Base-by-base conservation (phyloP, 1,140 invertebrate species). In the Drosophila rhopaloa region DNA sequence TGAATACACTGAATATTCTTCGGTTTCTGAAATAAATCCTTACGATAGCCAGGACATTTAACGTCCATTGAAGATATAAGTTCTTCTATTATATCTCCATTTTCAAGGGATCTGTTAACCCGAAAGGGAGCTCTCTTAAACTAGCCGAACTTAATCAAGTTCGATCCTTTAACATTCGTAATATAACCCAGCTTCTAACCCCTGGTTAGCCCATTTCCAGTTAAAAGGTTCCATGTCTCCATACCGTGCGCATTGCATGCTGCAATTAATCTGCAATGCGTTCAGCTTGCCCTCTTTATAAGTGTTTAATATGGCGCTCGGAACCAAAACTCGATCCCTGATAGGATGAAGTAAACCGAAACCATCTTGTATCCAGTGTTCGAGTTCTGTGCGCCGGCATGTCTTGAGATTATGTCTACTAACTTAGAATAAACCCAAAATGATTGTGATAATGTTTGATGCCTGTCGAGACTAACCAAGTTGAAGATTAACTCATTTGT, bases 401-500 rank as follows among this genome's bases (percentile, higher is more conserved):
- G 79, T 32, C 24, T 61, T 76, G 60, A 77, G 51, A 53, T 76
- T 29, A 13, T 51, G 29, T 38, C 11, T 16, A 35, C 60, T 43
- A 44, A 56, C 41, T n/a, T 47, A 71, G 50, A 29, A 32, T 57
- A 29, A 63, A 19, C 10, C 57, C 29, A 41, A 44, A 32, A 11
- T 61, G 54, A 57, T 70, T 65, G 51, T 63, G 19, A 62, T 67
- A 29, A 55, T 46, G 40, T 27, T 60, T 51, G 40, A 60, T 70
- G 81, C 61, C 44, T 74, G 65, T 66, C 51, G 63, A 62, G 14
- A 86, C 83, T 86, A 86, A 86, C 71, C 76, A 41, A 43, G 46
- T 67, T 63, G 46, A 70, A 7, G 50, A 81, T 67, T 85, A 85
- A 85, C 76, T 76, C 62, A 88, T 76, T 88, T 88, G 83, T 88